Percentiles rank a stretch among this genome's conserved stretches.
Evolutionary conservation across 2,797 vertebrate species (phyloP).

Genomic region (Scarus forsteni): DNA sequence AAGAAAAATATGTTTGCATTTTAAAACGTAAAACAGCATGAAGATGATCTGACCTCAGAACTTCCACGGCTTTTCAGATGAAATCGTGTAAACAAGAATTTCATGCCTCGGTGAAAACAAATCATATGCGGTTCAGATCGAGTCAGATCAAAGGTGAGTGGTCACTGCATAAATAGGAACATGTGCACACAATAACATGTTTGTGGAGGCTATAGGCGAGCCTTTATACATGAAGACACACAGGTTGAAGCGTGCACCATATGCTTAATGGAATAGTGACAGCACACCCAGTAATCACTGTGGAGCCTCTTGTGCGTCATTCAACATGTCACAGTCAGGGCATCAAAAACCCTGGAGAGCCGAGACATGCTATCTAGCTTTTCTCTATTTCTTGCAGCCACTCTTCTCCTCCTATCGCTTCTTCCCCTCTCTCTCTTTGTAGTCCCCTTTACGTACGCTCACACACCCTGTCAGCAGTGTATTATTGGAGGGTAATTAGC

Average conservation of each 20-base stretch:
- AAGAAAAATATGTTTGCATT: background rate
- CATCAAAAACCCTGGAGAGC: conserved; percentile 66
- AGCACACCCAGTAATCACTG: conserved; percentile 40
- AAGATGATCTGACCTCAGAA: conserved; percentile 20
- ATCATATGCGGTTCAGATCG: conserved; percentile 31
- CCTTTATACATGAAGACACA: conserved; percentile 18
- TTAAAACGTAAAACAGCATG: background rate
- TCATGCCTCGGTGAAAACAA: conserved; percentile 56
- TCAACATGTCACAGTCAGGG: conserved; percentile 66
- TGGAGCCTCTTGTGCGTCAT: conserved; percentile 53
- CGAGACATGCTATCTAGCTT: conserved; percentile 47
- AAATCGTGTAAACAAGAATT: conserved; percentile 45
- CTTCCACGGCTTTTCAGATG: conserved; percentile 25
- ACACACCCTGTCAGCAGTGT: conserved; percentile 53
- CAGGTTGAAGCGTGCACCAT: conserved; percentile 7
- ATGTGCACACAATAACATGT: conserved; percentile 2
- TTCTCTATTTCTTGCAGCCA: conserved; percentile 48
- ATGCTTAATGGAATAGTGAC: conserved; percentile 31
- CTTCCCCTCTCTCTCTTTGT: conserved; percentile 25
- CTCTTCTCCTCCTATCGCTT: conserved; percentile 43
- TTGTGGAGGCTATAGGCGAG: background rate
- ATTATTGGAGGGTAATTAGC: conserved; percentile 77
- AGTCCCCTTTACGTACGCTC: conserved; percentile 27
- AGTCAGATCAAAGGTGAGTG: conserved; percentile 44
- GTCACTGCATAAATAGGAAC: conserved; percentile 43